Evolutionary conservation across 2,113 vertebrate species (phyloP).

Genomic region (Paradoxurus hermaphroditus): DNA sequence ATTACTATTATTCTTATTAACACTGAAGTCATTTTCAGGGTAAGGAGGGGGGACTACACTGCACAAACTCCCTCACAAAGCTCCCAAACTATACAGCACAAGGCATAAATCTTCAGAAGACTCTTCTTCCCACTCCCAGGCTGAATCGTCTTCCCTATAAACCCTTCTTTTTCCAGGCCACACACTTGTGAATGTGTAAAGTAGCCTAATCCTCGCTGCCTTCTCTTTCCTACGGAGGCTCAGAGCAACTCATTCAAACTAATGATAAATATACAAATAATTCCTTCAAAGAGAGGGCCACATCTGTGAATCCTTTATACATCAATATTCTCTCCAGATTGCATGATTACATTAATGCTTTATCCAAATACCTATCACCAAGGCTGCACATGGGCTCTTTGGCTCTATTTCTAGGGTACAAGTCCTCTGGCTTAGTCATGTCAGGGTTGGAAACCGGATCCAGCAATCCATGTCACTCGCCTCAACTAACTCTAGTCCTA

Average conservation of each 20-base stretch:
- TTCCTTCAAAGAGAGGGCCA: not conserved
- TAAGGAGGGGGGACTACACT: not conserved
- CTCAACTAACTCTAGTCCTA: not conserved
- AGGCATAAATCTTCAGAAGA: not conserved
- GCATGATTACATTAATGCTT: not conserved
- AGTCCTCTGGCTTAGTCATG: not conserved
- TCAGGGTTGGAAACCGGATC: not conserved
- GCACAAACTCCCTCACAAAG: not conserved
- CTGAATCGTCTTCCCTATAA: not conserved
- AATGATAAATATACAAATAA: not conserved
- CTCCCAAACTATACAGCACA: not conserved
- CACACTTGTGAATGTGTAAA: not conserved
- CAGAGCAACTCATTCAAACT: not conserved
- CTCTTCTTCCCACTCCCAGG: not conserved
- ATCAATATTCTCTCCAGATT: not conserved
- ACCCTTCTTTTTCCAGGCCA: not conserved
- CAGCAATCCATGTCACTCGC: not conserved
- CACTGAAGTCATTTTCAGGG: not conserved
- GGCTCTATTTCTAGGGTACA: not conserved
- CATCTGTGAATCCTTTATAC: not conserved
- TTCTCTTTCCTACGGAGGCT: not conserved
- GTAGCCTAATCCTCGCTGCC: not conserved
- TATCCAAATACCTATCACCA: not conserved
- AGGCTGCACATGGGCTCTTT: not conserved
- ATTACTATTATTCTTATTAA: not conserved